Evolutionary conservation across 2,797 vertebrate species (phyloP).

Genomic region (Allobates femoralis): DNA sequence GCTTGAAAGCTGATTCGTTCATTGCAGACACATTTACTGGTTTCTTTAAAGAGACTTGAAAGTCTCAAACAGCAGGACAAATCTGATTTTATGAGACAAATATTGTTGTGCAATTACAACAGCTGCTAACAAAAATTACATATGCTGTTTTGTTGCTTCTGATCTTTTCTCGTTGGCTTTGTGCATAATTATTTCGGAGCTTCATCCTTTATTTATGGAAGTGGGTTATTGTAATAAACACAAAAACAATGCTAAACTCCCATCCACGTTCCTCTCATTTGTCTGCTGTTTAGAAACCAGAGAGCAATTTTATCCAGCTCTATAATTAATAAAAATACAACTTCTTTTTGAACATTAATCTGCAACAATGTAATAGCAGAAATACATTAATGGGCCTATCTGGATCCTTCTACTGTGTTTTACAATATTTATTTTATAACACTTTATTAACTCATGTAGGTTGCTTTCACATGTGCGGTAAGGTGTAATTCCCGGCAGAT

Average conservation of each 20-base stretch:
- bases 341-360: not conserved
- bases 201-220: conserved; percentile 62
- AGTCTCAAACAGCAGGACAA: conserved; percentile 62
- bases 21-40: conserved; percentile 45
- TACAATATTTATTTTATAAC: no score
- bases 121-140: conserved; percentile 62
- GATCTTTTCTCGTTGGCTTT: conserved; percentile 57
- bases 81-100: conserved; percentile 63
- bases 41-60: conserved; percentile 62
- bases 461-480: no score
- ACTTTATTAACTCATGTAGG: no score
- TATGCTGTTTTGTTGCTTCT: conserved; percentile 57
- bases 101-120: conserved; percentile 61
- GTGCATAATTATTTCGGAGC: conserved; percentile 58
- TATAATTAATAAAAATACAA: conserved; percentile 2
- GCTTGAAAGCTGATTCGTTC: conserved; percentile 55
- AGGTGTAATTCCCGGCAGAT: no score
- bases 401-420: no score
- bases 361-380: not conserved
- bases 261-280: not conserved
- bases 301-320: not conserved
- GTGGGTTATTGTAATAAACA: conserved; percentile 57
- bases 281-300: not conserved
- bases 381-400: not conserved
- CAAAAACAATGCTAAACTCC: conserved; percentile 28